A percentile compares a stretch with the other conserved stretches of the same genome.
phyloP scores from a whole-genome alignment of 1,140 invertebrate genomes.

The Polypedilum pembai region DNA sequence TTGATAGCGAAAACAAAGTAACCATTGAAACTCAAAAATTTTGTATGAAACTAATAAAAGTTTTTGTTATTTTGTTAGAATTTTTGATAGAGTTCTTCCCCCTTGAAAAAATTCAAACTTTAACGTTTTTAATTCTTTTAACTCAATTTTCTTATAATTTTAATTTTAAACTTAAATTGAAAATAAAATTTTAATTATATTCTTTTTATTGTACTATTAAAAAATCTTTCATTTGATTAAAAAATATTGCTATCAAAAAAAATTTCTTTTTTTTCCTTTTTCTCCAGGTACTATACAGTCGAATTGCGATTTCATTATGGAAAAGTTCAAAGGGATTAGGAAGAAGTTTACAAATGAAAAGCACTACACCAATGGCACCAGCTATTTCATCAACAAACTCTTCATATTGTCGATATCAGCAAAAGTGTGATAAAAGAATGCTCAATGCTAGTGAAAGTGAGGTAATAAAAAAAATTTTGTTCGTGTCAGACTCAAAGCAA shows the following conservation, averaged over 20 bases:
- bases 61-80: too few relatives aligned
- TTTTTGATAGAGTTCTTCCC: too few relatives aligned
- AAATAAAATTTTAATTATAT: too few relatives aligned
- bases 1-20: too few relatives aligned
- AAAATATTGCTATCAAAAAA: not conserved
- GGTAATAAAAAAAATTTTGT: slow-evolving; percentile 33
- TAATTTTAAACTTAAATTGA: too few relatives aligned
- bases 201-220: too few relatives aligned
- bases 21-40: too few relatives aligned
- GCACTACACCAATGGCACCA: slow-evolving; percentile 32
- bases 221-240: not conserved
- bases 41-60: too few relatives aligned
- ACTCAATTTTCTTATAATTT: too few relatives aligned
- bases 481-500: too few relatives aligned
- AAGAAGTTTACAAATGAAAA: slow-evolving; percentile 41
- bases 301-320: slow-evolving; percentile 67
- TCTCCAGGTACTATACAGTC: slow-evolving; percentile 56
- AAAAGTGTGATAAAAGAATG: slow-evolving; percentile 43
- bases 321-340: slow-evolving; percentile 54
- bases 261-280: slow-evolving; percentile 26
- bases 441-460: slow-evolving; percentile 42
- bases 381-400: not conserved
- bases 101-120: too few relatives aligned
- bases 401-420: slow-evolving; percentile 34
- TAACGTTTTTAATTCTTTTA: too few relatives aligned